Percentiles rank a stretch among this genome's conserved stretches.
These are phyloP conservation scores for Falco rusticolus DNA, from an alignment of 2,797 vertebrate species.

Conservation along the genomic window DNA sequence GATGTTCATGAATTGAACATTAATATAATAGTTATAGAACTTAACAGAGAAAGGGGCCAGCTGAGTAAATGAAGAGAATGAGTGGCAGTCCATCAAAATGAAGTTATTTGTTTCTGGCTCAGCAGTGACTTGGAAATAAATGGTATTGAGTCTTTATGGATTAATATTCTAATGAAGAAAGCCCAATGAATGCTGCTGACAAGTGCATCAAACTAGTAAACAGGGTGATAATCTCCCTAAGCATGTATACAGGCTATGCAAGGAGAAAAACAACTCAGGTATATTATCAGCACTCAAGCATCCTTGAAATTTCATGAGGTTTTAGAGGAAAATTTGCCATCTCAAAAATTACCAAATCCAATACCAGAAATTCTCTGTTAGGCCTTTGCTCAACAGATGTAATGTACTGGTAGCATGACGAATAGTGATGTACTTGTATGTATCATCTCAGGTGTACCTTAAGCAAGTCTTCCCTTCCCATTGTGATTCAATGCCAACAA, in stretches of 20 bases:
- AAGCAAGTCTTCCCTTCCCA: neutral
- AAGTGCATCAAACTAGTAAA: neutral
- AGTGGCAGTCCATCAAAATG: neutral
- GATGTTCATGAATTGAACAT: neutral
- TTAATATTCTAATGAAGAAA: neutral
- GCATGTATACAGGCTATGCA: neutral
- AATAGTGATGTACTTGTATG: neutral
- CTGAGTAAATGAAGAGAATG: neutral
- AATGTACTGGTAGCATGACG: neutral
- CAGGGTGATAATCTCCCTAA: neutral
- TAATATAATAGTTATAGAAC: neutral
- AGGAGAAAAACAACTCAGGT: neutral
- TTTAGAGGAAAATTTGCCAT: neutral
- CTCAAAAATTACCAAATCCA: neutral
- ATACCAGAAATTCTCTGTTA: neutral
- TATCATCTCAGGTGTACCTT: neutral
- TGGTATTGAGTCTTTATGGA: neutral
- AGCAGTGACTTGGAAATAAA: neutral
- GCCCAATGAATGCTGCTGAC: neutral
- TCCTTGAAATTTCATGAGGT: neutral
- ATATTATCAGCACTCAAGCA: neutral
- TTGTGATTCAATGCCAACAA: neutral
- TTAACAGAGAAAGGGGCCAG: neutral
- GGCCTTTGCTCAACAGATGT: neutral
- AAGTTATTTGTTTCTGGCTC: neutral